A percentile compares a stretch with the other conserved stretches of the same genome.
These are phyloP conservation scores for Vicugna pacos DNA, from an alignment of 2,113 vertebrate species.

Conservation along the genomic window DNA sequence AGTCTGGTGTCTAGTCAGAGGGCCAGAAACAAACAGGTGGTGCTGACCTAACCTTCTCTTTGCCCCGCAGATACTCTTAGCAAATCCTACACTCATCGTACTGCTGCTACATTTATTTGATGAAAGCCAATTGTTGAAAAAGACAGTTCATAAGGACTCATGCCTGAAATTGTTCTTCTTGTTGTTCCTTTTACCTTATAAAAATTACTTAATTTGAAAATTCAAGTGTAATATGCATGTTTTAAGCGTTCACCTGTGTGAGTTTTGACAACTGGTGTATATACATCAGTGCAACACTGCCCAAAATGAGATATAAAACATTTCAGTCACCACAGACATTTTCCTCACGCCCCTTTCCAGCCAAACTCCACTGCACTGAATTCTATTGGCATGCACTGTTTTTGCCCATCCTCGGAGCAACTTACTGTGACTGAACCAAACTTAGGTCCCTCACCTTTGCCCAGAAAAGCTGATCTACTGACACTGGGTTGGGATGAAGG, in stretches of 20 bases:
- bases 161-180: not conserved
- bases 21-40: constrained; percentile 75
- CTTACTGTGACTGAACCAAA: not conserved
- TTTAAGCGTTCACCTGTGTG: not conserved
- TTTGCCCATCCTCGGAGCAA: not conserved
- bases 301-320: not conserved
- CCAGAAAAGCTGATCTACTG: no score
- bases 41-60: constrained; percentile 53
- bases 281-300: not conserved
- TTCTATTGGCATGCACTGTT: not conserved
- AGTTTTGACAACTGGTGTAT: not conserved
- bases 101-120: not conserved
- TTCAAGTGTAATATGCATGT: not conserved
- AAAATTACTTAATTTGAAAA: not conserved
- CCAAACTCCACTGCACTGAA: not conserved
- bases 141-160: not conserved
- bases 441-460: no score
- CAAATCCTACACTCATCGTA: not conserved
- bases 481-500: no score
- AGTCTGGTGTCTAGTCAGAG: constrained; percentile 71
- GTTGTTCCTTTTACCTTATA: not conserved
- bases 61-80: not conserved
- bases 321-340: not conserved
- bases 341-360: not conserved
- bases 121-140: not conserved